Base-by-base conservation (phyloP, 2,797 vertebrate genomes). In the Hyperoplus lanceolatus region DNA sequence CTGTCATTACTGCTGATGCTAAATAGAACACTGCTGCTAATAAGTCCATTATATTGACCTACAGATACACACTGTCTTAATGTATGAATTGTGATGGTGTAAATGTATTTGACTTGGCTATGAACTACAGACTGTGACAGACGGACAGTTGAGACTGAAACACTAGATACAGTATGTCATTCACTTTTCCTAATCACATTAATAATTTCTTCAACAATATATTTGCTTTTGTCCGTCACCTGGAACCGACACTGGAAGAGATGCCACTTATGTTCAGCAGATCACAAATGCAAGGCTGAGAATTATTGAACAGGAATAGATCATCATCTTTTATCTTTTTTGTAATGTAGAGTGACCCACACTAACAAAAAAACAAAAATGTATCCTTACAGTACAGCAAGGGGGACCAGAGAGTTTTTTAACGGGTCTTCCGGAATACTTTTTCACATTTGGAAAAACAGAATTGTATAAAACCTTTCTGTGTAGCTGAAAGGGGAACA, bases 161-260 rank as follows among this genome's bases (percentile, higher is more conserved):
- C 38, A 41, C 43, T 41, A 9, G 29, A 29, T 1, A 14, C 8
- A 41, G 38, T 38, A 57, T 13, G 38, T 14, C n/a, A 1, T n/a
- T 12, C 7, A 36, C 21, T 36, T 10, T 4, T 67, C 5, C 41
- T 21, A 6, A 21, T 1, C 43, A 1, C 50, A n/a, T 9, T 42
- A 57, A 59, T 65, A 51, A 45, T 46, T 36, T 68, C 50, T 68
- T 53, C 48, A 45, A 51, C 54, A 51, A 14, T 53, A 11, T 18
- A 59, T 67, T 75, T 62, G 64, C 43, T 39, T 41, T 55, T 43
- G 39, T 46, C 18, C 16, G 16, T 73, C 53, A n/a, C 18, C 21
- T 64, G 50, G 36, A 64, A 46, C 15, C 29, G 57, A 41, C 29
- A 54, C 4, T 51, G 55, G 60, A 71, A 61, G 11, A 21, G 11